Percentiles rank a stretch among this genome's conserved stretches.
These are phyloP conservation scores for Phenganax stokvisi DNA, from an alignment of 92 coral and sea anemone species.

Conservation along the genomic window DNA sequence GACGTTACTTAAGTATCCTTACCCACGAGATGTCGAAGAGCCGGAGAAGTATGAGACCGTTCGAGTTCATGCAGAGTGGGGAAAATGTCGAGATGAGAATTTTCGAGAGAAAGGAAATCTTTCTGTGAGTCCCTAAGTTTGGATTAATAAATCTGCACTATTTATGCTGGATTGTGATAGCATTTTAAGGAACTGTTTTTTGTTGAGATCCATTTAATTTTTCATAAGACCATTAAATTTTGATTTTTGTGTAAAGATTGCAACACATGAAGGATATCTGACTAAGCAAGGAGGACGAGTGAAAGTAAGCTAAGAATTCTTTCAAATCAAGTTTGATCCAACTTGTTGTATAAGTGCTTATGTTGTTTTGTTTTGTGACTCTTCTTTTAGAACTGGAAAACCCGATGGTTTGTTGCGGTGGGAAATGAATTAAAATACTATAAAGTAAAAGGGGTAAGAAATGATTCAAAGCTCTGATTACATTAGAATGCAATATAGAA, in stretches of 20 bases:
- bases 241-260: conserved; percentile 51
- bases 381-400: conserved; percentile 89
- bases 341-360: conserved; percentile 7
- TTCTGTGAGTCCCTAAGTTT: conserved; percentile 14
- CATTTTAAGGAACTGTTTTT: not conserved
- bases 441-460: conserved; percentile 89
- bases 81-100: conserved; percentile 62
- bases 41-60: conserved; percentile 88
- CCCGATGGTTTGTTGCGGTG: conserved; percentile 90
- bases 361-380: conserved; percentile 15
- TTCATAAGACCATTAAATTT: no score
- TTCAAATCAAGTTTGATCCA: conserved; percentile 7
- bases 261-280: conserved; percentile 89
- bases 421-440: conserved; percentile 82
- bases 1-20: conserved; percentile 88
- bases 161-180: not conserved
- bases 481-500: not conserved
- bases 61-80: conserved; percentile 98
- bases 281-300: conserved; percentile 85
- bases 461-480: not conserved
- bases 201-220: not conserved
- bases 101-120: conserved; percentile 34
- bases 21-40: conserved; percentile 92
- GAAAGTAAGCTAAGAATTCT: conserved; percentile 52
- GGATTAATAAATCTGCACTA: not conserved